Evolutionary conservation across 2,113 vertebrate genomes (phyloP), one percentile per base, ranked within the genome.

Genomic region (Prolemur simus): DNA sequence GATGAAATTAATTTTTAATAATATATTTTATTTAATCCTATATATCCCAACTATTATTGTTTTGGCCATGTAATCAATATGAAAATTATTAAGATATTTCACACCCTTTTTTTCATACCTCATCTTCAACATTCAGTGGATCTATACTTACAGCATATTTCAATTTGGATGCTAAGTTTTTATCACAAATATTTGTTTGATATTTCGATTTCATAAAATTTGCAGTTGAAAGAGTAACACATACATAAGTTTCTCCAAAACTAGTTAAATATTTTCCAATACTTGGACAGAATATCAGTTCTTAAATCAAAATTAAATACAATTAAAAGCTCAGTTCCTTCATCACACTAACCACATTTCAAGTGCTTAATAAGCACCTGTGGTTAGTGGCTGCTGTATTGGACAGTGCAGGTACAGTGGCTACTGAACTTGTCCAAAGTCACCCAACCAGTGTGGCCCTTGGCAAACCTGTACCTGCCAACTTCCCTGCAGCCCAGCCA

Each of bases 101-200:
- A 49, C 4, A 27, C 92, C 69, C 23, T 52, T 90, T 34, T 56
- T 45, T 90, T 54, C 15, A 91, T 29, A 64, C n/a, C 8, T 66
- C 39, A 56, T 58, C 29, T 78, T 82, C 37, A 87, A 89, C 89
- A 83, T 54, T 3, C 18, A 18, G 0, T 32, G 8, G 21, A 69
- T 91, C 71, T 83, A 23, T 74, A 78, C n/a, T 87, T 83, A 18
- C 5, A 82, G 69, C 13, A 45, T 17, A 52, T 90, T 81, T 93
- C 58, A 27, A 45, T 76, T 60, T n/a, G 25, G 15, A 86, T 76
- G 29, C 27, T 96, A 69, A 71, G 32, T 76, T 81, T 76, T 66
- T 49, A 45, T 77, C 52, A 85, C 42, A 85, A 86, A 68, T 23
- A 68, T 52, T 54, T 81, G 20, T 4, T 66, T 37, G 3, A 10